Evolutionary conservation across 2,113 vertebrate species (phyloP), one percentile per base, ranked within the genome.

Genomic region (Manacus vitellinus): DNA sequence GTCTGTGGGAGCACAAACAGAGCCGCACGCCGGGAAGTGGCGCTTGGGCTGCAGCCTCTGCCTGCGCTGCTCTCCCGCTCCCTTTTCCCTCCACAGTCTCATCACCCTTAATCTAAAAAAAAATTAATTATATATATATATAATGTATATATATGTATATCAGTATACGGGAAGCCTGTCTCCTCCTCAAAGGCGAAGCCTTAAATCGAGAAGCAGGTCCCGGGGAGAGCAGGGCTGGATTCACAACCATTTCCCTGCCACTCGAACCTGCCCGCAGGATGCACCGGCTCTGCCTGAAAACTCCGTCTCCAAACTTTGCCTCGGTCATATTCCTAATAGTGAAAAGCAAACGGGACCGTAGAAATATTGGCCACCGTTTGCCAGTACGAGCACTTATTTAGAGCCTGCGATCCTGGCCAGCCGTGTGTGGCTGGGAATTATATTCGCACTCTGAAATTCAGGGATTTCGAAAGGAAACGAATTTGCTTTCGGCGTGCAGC

Each of bases 371-470:
- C 8, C 68, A 3, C 16, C 25, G 8, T 21, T 59, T 37, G 39
- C 41, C 88, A 14, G 52, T 74, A 9, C 47, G 4, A 19, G 11
- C n/a, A 0, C 66, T 51, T 63, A 16, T 87, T 71, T 10, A 7
- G 31, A 74, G 17, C 47, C 43, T 2, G n/a, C 24, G 3, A 13
- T 35, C 33, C 67, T 16, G 4, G 62, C 35, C 33, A 6, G 6
- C 65, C 33, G 17, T 1, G 75, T 2, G n/a, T 0, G 22, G 55
- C 13, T 51, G 0, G 55, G 13, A 8, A 4, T 10, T 21, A 1
- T 3, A 0, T 15, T 4, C 3, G 39, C 20, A 0, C 44, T 33
- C 37, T 10, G 62, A 75, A 35, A 39, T 18, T 28, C 79, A 4
- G 23, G 33, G 59, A 31, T 28, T 86, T 84, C 68, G 41, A 74